Evolutionary conservation across 2,113 vertebrate species (phyloP), one percentile per base, ranked within the genome.

Genomic region (Tragelaphus buxtoni): DNA sequence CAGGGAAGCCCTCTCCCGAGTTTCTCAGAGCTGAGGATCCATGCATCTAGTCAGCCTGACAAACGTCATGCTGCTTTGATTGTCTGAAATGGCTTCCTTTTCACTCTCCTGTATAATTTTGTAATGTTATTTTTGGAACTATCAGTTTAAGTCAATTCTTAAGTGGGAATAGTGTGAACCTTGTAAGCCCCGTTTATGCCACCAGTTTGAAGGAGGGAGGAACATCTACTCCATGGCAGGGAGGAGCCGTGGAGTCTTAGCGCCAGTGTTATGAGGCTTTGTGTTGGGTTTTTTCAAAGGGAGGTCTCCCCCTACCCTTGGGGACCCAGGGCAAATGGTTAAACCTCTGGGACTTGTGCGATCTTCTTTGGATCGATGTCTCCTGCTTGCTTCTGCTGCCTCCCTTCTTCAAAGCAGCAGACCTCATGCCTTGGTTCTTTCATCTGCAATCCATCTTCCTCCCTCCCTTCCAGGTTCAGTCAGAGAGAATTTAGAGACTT

Each of bases 81-180:
- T 51, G 90, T 91, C 77, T 94, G 80, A 90, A 95, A 94, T 39
- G 28, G 65, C 90, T 96, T 84, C 81, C 80, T 90, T 77, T 84
- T 60, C 49, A 39, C 65, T 88, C 84, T 93, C 76, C 92, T 92
- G 55, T 94, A 90, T 95, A 85, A 96, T 97, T 97, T 72, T 69
- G 26, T 49, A 10, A 88, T 74, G 92, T 87, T 96, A 97, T 92
- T 97, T 97, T 96, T 76, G 76, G 84, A 97, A 90, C 89, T 84
- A 87, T 89, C 95, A 61, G 91, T 87, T 92, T 85, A 92, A 92
- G 79, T 87, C 84, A 35, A 51, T 90, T 76, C 88, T 88, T 91
- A 76, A 76, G n/a, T 5, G 53, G 72, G 39, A 85, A 83, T 10
- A 79, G 14, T 56, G 22, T 26, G 61, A 96, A 77, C 49, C 7